Conservation (phyloP, 2,888 invertebrate species). For the Cephus pygmeus region DNA sequence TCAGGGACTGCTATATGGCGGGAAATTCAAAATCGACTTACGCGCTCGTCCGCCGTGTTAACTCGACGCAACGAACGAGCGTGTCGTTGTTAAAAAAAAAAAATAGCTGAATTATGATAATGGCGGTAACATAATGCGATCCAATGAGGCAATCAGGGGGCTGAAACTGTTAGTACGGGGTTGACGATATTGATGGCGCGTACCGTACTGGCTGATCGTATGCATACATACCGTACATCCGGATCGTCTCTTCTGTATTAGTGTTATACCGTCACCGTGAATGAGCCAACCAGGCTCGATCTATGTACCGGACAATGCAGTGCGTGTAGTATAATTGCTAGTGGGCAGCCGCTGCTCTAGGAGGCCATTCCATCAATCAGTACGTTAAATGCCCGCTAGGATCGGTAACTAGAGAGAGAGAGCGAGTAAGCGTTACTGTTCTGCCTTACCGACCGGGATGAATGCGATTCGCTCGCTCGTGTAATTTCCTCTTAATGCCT, state of each 20-base stretch:
- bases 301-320: constrained; percentile 57
- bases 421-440: neutral
- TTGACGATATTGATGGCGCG: constrained; percentile 53
- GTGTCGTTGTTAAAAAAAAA: constrained; percentile 59
- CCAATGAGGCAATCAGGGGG: constrained; percentile 63
- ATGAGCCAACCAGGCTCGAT: constrained; percentile 47
- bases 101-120: constrained; percentile 66
- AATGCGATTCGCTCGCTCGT: constrained; percentile 9
- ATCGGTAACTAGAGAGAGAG: constrained; percentile 22
- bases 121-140: constrained; percentile 64
- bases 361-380: constrained; percentile 62
- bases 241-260: constrained; percentile 10
- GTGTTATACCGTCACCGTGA: constrained; percentile 29
- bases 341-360: constrained; percentile 54
- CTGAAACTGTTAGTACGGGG: constrained; percentile 24
- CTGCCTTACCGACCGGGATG: neutral
- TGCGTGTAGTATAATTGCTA: constrained; percentile 62
- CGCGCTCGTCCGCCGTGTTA: neutral
- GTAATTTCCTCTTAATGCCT: constrained; percentile 9
- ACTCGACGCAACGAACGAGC: constrained; percentile 29
- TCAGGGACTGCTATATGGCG: neutral
- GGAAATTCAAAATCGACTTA: neutral
- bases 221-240: constrained; percentile 15
- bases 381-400: constrained; percentile 54
- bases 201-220: constrained; percentile 28